These are phyloP conservation scores for Stegophylla sp. DNA, from an alignment of 2,888 invertebrate species.

Conservation along the genomic window DNA sequence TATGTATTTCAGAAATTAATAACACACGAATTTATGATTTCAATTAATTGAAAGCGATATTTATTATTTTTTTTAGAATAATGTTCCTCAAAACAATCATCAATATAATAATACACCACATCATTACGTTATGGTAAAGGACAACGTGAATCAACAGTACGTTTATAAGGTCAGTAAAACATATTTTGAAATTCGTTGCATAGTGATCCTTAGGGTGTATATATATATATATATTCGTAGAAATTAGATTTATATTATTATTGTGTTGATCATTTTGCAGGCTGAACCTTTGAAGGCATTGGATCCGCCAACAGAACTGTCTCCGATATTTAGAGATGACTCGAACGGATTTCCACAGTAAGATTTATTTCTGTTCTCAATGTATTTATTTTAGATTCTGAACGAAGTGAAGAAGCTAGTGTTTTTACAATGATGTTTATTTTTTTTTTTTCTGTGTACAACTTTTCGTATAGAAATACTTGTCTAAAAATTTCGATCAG, in stretches of 20 bases:
- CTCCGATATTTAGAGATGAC: slow-evolving; percentile 62
- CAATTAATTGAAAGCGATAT: neutral
- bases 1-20: slow-evolving; percentile 37
- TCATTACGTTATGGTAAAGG: slow-evolving; percentile 59
- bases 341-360: slow-evolving; percentile 60
- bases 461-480: no score
- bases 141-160: slow-evolving; percentile 61
- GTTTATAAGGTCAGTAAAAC: slow-evolving; percentile 61
- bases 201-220: no score
- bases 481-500: no score
- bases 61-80: slow-evolving; percentile 39
- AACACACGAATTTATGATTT: neutral
- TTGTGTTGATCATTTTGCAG: slow-evolving; percentile 55
- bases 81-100: slow-evolving; percentile 53
- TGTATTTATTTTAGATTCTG: no score
- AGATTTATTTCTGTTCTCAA: neutral
- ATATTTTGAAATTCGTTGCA: neutral
- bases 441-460: no score
- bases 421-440: no score
- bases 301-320: slow-evolving; percentile 62
- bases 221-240: no score
- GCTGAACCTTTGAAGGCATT: slow-evolving; percentile 62
- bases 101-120: slow-evolving; percentile 39
- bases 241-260: no score
- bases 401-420: no score